Evolutionary conservation across 2,797 vertebrate species (phyloP).

Genomic region (Phalanger gymnotis): DNA sequence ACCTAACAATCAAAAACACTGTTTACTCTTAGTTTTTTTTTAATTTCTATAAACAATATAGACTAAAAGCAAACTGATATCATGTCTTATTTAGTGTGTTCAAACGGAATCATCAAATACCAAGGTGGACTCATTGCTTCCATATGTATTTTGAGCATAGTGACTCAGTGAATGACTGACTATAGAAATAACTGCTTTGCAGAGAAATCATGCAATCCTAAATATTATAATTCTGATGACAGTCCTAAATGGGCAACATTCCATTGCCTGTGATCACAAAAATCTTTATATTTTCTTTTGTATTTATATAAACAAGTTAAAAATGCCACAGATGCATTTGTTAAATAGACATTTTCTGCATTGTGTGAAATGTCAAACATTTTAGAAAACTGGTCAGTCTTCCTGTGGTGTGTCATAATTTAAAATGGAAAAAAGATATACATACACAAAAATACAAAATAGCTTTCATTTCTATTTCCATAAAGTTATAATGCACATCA

Average conservation of each 20-base stretch:
- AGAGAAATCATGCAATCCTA: neutral
- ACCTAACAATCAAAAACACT: neutral
- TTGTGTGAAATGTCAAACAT: neutral
- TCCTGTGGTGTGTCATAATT: neutral
- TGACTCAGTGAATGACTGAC: neutral
- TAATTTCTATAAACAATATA: neutral
- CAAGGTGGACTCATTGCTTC: neutral
- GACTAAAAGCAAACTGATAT: constrained; percentile 31
- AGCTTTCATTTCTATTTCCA: neutral
- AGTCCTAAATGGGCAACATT: neutral
- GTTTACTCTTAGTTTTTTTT: neutral
- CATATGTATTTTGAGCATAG: neutral
- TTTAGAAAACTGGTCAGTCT: neutral
- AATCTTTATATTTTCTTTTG: neutral
- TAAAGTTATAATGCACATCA: neutral
- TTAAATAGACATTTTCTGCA: neutral
- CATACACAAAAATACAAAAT: neutral
- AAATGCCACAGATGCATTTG: neutral
- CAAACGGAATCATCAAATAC: neutral
- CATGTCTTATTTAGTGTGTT: neutral
- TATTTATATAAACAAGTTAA: neutral
- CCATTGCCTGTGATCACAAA: neutral
- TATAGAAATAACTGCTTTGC: neutral
- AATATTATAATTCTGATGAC: neutral
- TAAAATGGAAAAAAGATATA: constrained; percentile 7